A percentile compares a stretch with the other conserved stretches of the same genome.
phyloP scores from a whole-genome alignment of 30 jellyfish, hydroid and myxozoan species.

The Pelagia noctiluca region DNA sequence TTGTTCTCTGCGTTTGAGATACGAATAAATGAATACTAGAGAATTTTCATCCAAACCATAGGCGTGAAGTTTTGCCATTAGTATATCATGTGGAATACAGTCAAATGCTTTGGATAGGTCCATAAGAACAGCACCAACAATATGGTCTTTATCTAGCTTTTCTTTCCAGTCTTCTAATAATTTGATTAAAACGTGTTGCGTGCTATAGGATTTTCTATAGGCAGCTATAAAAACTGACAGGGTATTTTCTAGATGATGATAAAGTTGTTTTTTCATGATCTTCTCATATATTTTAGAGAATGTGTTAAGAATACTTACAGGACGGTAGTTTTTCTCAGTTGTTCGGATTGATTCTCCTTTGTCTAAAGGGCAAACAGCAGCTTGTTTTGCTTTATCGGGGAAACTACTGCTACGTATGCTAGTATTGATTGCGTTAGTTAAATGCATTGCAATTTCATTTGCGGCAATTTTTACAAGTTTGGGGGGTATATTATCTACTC shows the following conservation, averaged over 20 bases:
- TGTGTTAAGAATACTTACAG: constrained; percentile 27
- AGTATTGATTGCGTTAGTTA: constrained; percentile 26
- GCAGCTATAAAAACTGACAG: not conserved
- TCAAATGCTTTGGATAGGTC: not conserved
- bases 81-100: not conserved
- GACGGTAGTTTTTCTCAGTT: constrained; percentile 14
- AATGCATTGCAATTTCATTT: constrained; percentile 17
- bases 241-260: not conserved
- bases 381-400: constrained; percentile 31
- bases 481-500: no score
- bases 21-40: no score
- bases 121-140: not conserved
- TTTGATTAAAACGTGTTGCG: not conserved
- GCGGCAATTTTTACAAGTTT: no score
- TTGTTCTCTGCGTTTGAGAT: no score
- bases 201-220: not conserved
- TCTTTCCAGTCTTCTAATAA: not conserved
- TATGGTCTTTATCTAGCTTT: not conserved
- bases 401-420: constrained; percentile 20
- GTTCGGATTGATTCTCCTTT: constrained; percentile 16
- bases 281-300: constrained; percentile 24
- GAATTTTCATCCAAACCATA: not conserved
- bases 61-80: no score
- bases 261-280: not conserved
- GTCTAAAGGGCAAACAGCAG: constrained; percentile 33